A percentile compares a stretch with the other conserved stretches of the same genome.
Evolutionary conservation across 2,113 vertebrate genomes (phyloP).

Genomic region (Brachionichthys hirsutus): DNA sequence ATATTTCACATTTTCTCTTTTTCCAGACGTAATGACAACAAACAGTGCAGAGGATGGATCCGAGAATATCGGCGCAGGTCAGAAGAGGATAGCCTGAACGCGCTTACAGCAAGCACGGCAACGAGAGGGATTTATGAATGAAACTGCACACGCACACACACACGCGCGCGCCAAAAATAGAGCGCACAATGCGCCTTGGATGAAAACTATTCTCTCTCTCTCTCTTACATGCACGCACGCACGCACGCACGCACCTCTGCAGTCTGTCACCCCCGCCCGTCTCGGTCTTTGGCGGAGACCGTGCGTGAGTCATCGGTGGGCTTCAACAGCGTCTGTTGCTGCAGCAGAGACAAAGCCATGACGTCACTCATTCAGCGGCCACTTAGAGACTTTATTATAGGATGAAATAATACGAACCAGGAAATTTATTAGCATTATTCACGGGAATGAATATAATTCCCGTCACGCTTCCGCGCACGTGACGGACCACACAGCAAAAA

Average conservation of each 20-base stretch:
- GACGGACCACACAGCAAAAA: too few species aligned
- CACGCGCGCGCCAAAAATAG: slow-evolving; percentile 58
- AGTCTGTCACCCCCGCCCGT: slow-evolving; percentile 58
- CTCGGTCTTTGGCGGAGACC: slow-evolving; percentile 54
- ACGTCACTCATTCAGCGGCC: slow-evolving; percentile 2
- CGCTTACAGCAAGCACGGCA: slow-evolving; percentile 21
- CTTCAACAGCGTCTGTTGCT: slow-evolving; percentile 53
- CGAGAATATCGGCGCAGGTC: slow-evolving; percentile 17
- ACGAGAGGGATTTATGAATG: slow-evolving; percentile 65
- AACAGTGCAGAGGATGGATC: neutral
- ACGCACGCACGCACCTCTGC: slow-evolving; percentile 29
- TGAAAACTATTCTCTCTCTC: neutral
- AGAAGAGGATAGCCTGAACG: slow-evolving; percentile 20
- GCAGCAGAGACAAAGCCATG: slow-evolving; percentile 46
- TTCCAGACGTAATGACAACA: slow-evolving; percentile 5
- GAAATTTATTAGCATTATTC: neutral
- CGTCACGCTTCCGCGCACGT: neutral
- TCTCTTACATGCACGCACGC: slow-evolving; percentile 1
- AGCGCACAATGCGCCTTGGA: slow-evolving; percentile 29
- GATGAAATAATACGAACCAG: neutral
- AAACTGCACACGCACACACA: slow-evolving; percentile 23
- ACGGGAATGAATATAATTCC: neutral
- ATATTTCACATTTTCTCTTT: too few species aligned
- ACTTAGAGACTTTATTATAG: neutral
- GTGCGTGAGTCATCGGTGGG: slow-evolving; percentile 74